These are phyloP conservation scores for Tautogolabrus adspersus DNA, from an alignment of 2,113 vertebrate genomes.

Conservation along the genomic window DNA sequence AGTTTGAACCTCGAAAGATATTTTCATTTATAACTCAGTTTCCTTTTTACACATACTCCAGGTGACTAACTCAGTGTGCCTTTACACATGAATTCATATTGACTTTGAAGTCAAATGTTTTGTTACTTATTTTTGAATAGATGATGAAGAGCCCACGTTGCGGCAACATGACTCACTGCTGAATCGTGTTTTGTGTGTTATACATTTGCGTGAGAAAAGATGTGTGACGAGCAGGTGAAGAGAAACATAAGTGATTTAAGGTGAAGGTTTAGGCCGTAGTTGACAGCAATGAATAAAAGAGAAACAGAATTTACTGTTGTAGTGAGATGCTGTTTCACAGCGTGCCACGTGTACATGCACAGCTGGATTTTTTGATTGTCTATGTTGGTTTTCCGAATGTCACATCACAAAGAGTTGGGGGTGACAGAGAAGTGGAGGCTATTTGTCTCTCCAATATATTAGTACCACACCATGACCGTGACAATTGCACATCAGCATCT, in stretches of 20 bases:
- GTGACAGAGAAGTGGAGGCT: too few relatives aligned
- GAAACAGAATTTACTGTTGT: neutral
- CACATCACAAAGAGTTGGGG: too few relatives aligned
- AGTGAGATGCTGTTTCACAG: neutral
- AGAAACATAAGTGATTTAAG: neutral
- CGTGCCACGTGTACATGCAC: neutral
- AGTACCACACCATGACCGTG: neutral
- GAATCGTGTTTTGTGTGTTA: neutral
- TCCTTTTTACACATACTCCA: neutral
- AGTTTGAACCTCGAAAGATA: neutral
- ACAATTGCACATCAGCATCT: neutral
- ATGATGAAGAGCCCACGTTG: constrained; percentile 1
- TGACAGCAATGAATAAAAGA: neutral
- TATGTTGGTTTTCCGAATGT: too few relatives aligned
- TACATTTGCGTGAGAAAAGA: neutral
- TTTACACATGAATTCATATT: neutral
- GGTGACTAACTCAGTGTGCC: neutral
- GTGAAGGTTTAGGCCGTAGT: neutral
- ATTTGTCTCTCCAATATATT: too few relatives aligned
- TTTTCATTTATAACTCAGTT: too few relatives aligned
- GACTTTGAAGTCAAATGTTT: neutral
- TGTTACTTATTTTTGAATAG: constrained; percentile 25
- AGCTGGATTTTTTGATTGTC: neutral
- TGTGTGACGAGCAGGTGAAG: neutral
- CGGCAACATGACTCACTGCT: neutral